These are phyloP conservation scores for Esperia sulphurella DNA, from an alignment of 2,888 invertebrate genomes.

Conservation along the genomic window DNA sequence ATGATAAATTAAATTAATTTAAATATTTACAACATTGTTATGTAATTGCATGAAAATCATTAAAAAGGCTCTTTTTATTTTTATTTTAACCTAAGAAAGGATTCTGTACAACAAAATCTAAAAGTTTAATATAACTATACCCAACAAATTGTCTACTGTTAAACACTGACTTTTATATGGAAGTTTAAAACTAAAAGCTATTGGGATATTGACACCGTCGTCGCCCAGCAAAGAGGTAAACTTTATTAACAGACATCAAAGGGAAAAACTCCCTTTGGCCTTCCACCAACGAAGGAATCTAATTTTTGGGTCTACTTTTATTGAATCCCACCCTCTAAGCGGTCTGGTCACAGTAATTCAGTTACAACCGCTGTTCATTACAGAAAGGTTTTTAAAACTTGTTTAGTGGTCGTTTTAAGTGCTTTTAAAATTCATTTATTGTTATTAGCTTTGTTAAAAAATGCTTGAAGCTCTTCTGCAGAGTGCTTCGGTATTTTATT, in stretches of 20 bases:
- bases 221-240: conserved; percentile 41
- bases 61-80: too few species aligned
- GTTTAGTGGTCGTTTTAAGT: conserved; percentile 30
- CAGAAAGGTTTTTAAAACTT: conserved; percentile 52
- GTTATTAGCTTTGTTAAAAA: neutral
- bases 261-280: conserved; percentile 38
- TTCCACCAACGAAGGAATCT: conserved; percentile 40
- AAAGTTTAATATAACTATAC: too few species aligned
- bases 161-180: neutral
- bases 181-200: neutral
- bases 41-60: too few species aligned
- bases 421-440: conserved; percentile 39
- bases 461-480: neutral
- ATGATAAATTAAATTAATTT: too few species aligned
- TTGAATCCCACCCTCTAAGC: conserved; percentile 27
- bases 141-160: neutral
- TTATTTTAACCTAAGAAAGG: too few species aligned
- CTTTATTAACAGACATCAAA: conserved; percentile 57
- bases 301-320: conserved; percentile 63
- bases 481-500: too few species aligned
- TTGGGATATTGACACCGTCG: neutral
- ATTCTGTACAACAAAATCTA: too few species aligned
- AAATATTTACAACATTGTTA: too few species aligned
- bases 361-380: conserved; percentile 35
- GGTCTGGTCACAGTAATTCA: conserved; percentile 32